phyloP scores from a whole-genome alignment of 2,888 invertebrate genomes.

The Drosophila buzzatii region DNA sequence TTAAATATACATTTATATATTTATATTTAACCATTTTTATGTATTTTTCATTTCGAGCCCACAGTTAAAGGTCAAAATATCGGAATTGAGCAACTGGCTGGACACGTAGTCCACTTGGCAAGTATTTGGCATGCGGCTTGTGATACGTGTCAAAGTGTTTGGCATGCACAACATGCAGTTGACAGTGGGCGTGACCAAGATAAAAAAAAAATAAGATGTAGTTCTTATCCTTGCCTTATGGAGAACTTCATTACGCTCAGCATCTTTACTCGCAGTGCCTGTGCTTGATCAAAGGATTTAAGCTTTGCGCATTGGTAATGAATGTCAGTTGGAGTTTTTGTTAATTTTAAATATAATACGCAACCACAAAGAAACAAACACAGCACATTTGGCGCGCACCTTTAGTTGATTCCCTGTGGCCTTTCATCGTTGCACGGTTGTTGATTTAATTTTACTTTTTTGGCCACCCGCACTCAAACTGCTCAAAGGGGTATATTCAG shows the following conservation, averaged over 20 bases:
- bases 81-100: constrained; percentile 47
- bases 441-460: constrained; percentile 63
- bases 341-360: constrained; percentile 57
- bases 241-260: constrained; percentile 2
- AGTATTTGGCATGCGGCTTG: constrained; percentile 6
- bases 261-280: constrained; percentile 24
- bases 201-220: background rate
- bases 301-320: constrained; percentile 52
- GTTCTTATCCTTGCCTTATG: background rate
- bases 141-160: constrained; percentile 30
- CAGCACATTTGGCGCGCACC: constrained; percentile 21
- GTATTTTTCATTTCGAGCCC: background rate
- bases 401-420: constrained; percentile 19
- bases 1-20: too few species aligned
- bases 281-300: constrained; percentile 67
- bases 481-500: constrained; percentile 1
- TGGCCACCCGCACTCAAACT: background rate
- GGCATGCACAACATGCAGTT: constrained; percentile 55
- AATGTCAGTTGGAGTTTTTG: constrained; percentile 60
- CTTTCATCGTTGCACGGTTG: constrained; percentile 41
- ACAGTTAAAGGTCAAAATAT: constrained; percentile 2
- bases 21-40: background rate
- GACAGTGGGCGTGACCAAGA: constrained; percentile 32
- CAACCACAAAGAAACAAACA: constrained; percentile 17
- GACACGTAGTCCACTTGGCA: constrained; percentile 17